phyloP scores from a whole-genome alignment of 2,797 vertebrate species.

The Austrolebias charrua region DNA sequence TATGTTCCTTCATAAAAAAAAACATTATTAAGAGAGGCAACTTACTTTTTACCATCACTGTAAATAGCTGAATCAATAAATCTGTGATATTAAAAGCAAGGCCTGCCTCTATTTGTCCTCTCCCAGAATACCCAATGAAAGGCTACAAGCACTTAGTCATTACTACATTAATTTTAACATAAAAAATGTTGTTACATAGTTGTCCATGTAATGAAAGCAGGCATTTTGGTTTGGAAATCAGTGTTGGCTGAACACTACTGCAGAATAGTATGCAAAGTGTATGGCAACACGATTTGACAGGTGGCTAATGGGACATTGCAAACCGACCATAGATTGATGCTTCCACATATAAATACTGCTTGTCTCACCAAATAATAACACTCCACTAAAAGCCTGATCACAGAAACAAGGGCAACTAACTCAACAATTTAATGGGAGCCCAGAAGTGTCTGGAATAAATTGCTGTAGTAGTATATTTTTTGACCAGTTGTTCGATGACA shows the following conservation, averaged over 20 bases:
- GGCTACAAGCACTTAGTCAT: slow-evolving; percentile 20
- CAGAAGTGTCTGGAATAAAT: slow-evolving; percentile 38
- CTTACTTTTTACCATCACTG: neutral
- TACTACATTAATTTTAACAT: slow-evolving; percentile 22
- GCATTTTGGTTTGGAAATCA: slow-evolving; percentile 23
- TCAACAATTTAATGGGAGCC: slow-evolving; percentile 37
- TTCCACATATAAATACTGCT: slow-evolving; percentile 41
- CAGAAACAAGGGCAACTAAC: slow-evolving; percentile 48
- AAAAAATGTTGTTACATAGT: slow-evolving; percentile 4
- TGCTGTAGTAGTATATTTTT: slow-evolving; percentile 15
- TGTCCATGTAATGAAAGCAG: slow-evolving; percentile 2
- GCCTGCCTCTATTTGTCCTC: slow-evolving; percentile 4
- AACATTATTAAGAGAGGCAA: neutral
- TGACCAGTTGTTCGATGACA: slow-evolving; percentile 23
- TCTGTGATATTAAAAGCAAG: slow-evolving; percentile 4
- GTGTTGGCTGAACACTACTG: slow-evolving; percentile 16
- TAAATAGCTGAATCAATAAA: neutral
- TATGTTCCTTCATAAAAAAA: neutral
- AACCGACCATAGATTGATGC: slow-evolving; percentile 29
- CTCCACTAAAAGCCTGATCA: slow-evolving; percentile 36
- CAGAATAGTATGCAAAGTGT: slow-evolving; percentile 36
- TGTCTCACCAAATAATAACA: slow-evolving; percentile 42
- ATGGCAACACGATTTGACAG: slow-evolving; percentile 50
- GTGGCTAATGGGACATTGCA: slow-evolving; percentile 59
- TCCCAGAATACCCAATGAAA: slow-evolving; percentile 13